Base-by-base conservation (phyloP, 2,797 vertebrate species). In the Carduelis carduelis region DNA sequence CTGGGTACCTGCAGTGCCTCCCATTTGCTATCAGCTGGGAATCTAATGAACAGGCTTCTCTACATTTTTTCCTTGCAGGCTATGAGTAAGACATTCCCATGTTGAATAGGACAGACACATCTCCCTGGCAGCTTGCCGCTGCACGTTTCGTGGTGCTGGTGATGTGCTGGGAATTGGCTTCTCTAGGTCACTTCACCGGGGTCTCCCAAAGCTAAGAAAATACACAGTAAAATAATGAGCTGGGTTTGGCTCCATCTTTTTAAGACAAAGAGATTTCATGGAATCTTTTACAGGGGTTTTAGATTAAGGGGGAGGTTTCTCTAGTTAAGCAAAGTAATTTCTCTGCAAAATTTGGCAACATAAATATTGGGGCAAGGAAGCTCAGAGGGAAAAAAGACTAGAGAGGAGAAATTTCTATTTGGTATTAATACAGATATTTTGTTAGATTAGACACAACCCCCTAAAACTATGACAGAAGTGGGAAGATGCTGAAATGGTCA, bases 51-150 rank as follows among this genome's bases (percentile, higher is more conserved):
- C n/a, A 80, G 95, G 76, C 79, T 78, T 21, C 93, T 87, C 72
- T 49, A 6, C 81, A 16, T 55, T 63, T 76, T 90, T 49, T 78
- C 41, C 86, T 90, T 93, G 37, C 82, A 87, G 93, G 92, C 95
- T 70, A 11, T 68, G 93, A 84, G 41, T 92, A 83, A 94, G 93
- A 71, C 61, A 49, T 12, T 43, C 32, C 50, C 78, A 37, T 7
- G 55, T 89, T 96, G 90, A 84, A 41, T 77, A 52, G 79, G 80
- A 72, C 53, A 95, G 90, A 37, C 85, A 12, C 74, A 5, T 52
- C 83, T 63, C 83, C 64, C 64, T 32, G 6, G 93, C 90, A 65
- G 77, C 71, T 8, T 13, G 70, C 83, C 13, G 6, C 52, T 47
- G 76, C 61, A 12, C 4, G 4, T 57, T 41, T 32, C 0, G 2